Conservation (phyloP, 2,113 vertebrate species). For the Silurus meridionalis region DNA sequence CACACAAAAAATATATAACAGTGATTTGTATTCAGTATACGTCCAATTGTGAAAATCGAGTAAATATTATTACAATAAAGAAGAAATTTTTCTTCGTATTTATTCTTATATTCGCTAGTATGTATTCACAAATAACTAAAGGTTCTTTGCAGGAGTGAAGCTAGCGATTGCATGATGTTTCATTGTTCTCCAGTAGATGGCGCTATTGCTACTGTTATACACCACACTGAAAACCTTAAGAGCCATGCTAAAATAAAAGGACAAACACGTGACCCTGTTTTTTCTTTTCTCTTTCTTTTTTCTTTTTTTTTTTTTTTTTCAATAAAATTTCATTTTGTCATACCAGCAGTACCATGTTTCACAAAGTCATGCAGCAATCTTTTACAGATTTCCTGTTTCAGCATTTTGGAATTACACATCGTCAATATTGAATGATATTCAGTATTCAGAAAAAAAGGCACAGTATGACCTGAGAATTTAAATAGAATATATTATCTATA, state of each 20-base stretch:
- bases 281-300: no score
- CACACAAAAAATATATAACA: neutral
- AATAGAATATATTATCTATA: constrained; percentile 17
- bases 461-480: constrained; percentile 66
- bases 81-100: neutral
- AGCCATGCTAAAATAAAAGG: neutral
- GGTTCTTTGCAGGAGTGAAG: neutral
- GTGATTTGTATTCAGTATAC: neutral
- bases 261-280: neutral
- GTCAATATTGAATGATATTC: neutral
- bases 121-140: neutral
- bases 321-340: neutral
- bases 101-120: neutral
- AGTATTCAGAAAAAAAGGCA: constrained; percentile 63
- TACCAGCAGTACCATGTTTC: neutral
- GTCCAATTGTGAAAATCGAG: neutral
- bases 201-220: neutral
- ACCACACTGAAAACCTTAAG: neutral
- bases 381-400: neutral
- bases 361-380: neutral
- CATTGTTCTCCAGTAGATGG: neutral
- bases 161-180: neutral
- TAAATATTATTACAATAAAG: constrained; percentile 13
- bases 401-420: neutral
- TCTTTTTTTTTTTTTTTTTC: no score